Evolutionary conservation across 2,797 vertebrate genomes (phyloP).

Genomic region (Acropternis orthonyx): DNA sequence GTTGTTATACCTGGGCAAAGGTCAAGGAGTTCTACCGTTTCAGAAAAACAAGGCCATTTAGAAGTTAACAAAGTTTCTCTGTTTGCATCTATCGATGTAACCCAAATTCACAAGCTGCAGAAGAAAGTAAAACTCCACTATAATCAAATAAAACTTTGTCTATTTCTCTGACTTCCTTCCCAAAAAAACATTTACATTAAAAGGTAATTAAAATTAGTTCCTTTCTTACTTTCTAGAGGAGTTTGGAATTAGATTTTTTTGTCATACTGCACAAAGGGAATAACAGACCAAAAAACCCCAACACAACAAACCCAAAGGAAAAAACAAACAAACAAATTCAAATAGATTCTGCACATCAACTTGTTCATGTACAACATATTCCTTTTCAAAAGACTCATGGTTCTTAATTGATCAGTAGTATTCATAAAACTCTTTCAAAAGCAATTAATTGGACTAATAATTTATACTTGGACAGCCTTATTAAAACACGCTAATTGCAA

Average conservation of each 20-base stretch:
- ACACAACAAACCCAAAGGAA: background rate
- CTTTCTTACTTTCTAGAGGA: background rate
- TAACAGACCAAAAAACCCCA: background rate
- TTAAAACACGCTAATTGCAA: conserved; percentile 36
- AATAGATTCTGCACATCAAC: background rate
- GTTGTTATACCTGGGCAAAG: background rate
- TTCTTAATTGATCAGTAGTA: conserved; percentile 32
- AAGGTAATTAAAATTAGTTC: background rate
- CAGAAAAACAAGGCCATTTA: background rate
- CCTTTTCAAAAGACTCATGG: background rate
- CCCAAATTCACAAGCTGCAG: background rate
- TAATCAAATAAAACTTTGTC: background rate
- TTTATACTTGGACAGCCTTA: background rate
- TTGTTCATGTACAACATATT: conserved; percentile 22
- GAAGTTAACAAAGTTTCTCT: background rate
- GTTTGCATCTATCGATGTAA: background rate
- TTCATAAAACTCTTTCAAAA: conserved; percentile 45
- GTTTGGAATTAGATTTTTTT: background rate
- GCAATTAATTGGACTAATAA: conserved; percentile 53
- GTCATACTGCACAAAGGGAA: background rate
- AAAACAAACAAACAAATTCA: background rate
- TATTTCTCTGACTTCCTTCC: background rate
- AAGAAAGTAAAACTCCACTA: background rate
- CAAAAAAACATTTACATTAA: background rate
- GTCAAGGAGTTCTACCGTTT: background rate